These are phyloP conservation scores for Lateolabrax maculatus DNA, from an alignment of 2,797 vertebrate species.

Conservation along the genomic window DNA sequence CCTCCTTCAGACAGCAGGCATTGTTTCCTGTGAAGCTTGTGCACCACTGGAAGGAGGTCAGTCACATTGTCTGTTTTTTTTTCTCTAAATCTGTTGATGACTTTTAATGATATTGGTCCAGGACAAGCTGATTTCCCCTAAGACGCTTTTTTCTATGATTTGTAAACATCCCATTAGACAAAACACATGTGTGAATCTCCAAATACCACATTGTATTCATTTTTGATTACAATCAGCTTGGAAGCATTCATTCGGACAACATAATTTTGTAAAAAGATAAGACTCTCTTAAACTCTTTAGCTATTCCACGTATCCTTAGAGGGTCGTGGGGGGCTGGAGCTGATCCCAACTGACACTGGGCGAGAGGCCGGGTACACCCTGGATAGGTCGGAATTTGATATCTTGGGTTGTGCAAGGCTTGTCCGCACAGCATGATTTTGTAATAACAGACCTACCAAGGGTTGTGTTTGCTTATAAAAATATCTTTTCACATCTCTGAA, in stretches of 20 bases:
- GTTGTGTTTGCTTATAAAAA: not conserved
- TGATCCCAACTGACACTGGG: no score
- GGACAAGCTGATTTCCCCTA: not conserved
- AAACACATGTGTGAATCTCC: not conserved
- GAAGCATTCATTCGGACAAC: not conserved
- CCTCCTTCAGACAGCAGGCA: constrained; percentile 66
- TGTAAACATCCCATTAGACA: not conserved
- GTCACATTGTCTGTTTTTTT: not conserved
- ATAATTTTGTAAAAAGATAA: not conserved
- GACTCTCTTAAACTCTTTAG: no score
- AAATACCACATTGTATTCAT: not conserved
- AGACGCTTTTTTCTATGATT: not conserved
- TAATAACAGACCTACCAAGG: not conserved
- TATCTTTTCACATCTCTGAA: not conserved
- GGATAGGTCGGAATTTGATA: not conserved
- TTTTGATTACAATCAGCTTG: not conserved
- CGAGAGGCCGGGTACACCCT: no score
- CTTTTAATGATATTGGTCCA: not conserved
- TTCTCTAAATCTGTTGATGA: not conserved
- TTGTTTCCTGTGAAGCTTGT: constrained; percentile 34
- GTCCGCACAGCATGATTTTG: not conserved
- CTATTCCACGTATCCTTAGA: no score
- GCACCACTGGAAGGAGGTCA: constrained; percentile 36
- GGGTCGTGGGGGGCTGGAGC: no score
- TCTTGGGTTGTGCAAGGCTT: not conserved